phyloP scores from a whole-genome alignment of 2,888 invertebrate genomes.

The Alloscopus bannaensis region DNA sequence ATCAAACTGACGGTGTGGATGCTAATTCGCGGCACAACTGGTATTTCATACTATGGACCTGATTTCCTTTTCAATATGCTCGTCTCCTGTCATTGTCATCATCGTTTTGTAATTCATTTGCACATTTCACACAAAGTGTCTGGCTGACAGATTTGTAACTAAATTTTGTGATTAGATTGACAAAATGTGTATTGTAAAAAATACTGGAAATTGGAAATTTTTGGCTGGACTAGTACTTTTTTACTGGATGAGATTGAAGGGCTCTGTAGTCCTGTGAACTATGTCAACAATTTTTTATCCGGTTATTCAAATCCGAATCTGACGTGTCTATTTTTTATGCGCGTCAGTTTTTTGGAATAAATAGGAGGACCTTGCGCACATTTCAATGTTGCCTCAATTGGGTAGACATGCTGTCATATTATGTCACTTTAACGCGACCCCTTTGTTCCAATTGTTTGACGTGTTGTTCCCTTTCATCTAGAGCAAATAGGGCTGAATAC shows the following conservation, averaged over 20 bases:
- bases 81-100: slow-evolving; percentile 16
- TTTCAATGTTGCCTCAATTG: not conserved
- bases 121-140: too few relatives aligned
- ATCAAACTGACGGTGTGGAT: slow-evolving; percentile 42
- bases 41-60: too few relatives aligned
- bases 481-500: too few relatives aligned
- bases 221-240: not conserved
- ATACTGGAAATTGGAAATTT: not conserved
- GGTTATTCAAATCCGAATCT: too few relatives aligned
- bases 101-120: slow-evolving; percentile 5
- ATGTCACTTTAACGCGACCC: slow-evolving; percentile 8
- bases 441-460: too few relatives aligned
- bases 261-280: not conserved
- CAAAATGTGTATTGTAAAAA: not conserved
- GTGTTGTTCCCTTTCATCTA: too few relatives aligned
- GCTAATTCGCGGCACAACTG: slow-evolving; percentile 38
- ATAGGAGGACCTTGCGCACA: too few relatives aligned
- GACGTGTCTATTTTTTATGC: too few relatives aligned
- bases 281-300: too few relatives aligned
- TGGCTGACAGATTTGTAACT: too few relatives aligned
- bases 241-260: not conserved
- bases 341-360: too few relatives aligned
- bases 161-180: too few relatives aligned
- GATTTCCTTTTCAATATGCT: not conserved
- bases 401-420: slow-evolving; percentile 7